phyloP scores from a whole-genome alignment of 2,797 vertebrate species.

The Hozukius guyotensis region DNA sequence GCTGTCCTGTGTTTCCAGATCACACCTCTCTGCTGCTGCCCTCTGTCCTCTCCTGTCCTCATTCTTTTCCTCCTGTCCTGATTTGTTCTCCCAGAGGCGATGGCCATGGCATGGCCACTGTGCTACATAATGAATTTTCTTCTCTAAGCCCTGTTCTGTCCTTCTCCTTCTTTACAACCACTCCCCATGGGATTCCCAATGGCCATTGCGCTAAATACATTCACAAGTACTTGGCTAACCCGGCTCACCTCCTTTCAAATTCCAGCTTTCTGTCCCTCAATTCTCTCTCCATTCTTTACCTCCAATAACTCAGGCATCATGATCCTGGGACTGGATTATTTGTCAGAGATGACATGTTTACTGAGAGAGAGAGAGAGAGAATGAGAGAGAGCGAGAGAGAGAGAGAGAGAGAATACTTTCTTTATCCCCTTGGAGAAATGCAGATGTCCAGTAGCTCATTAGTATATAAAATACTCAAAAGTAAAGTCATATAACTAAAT shows the following conservation, averaged over 20 bases:
- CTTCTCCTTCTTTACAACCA: conserved; percentile 15
- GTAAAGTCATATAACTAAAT: no score
- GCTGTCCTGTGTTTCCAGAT: conserved; percentile 41
- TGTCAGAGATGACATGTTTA: not conserved
- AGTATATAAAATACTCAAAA: no score
- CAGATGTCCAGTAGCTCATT: no score
- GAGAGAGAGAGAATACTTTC: no score
- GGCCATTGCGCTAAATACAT: conserved; percentile 32
- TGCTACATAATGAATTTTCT: conserved; percentile 45
- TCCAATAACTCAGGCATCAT: not conserved
- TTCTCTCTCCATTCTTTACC: not conserved
- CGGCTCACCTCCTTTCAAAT: conserved; percentile 7
- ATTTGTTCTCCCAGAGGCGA: conserved; percentile 51
- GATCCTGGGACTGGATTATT: not conserved
- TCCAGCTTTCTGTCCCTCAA: not conserved
- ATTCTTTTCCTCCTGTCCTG: conserved; percentile 39
- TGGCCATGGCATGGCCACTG: conserved; percentile 27
- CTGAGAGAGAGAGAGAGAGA: no score
- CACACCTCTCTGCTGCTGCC: conserved; percentile 31
- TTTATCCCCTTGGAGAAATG: no score
- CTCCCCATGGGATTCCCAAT: conserved; percentile 16
- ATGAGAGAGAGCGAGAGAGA: no score
- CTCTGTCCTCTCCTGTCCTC: conserved; percentile 41
- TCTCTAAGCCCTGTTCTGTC: conserved; percentile 33
- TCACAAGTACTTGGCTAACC: conserved; percentile 30